Evolutionary conservation across 2,888 invertebrate species (phyloP).

Genomic region (Caenorhabditis zanzibari): DNA sequence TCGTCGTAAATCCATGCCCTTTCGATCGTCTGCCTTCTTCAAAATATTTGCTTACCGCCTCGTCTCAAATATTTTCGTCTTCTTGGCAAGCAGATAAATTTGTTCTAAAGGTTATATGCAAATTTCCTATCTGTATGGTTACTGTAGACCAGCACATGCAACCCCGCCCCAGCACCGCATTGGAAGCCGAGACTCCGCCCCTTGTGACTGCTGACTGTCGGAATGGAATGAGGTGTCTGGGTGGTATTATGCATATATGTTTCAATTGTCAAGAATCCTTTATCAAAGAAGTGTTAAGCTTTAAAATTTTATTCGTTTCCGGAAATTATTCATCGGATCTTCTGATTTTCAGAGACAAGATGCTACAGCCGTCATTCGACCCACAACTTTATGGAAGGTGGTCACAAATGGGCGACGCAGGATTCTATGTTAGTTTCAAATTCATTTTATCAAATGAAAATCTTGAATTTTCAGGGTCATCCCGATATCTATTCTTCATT

Average conservation of each 20-base stretch:
- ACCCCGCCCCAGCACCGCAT: conserved; percentile 40
- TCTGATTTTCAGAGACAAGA: conserved; percentile 57
- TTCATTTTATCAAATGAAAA: not conserved
- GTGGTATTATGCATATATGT: conserved; percentile 29
- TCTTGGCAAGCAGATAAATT: conserved; percentile 9
- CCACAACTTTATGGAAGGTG: conserved; percentile 62
- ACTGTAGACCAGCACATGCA: conserved; percentile 29
- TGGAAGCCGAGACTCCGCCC: conserved; percentile 43
- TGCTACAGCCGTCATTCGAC: conserved; percentile 63
- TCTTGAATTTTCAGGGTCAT: conserved; percentile 44
- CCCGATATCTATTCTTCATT: conserved; percentile 44
- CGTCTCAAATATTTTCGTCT: conserved; percentile 40
- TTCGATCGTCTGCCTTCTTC: not conserved
- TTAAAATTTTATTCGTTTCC: not conserved
- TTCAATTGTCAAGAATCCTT: conserved; percentile 43
- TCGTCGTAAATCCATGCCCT: conserved; percentile 27
- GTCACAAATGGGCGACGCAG: conserved; percentile 51
- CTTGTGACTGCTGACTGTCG: not conserved
- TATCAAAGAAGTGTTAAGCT: conserved; percentile 7
- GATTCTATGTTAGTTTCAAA: conserved; percentile 50
- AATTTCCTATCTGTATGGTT: conserved; percentile 28
- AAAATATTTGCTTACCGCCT: conserved; percentile 50
- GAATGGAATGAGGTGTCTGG: conserved; percentile 28
- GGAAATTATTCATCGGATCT: not conserved
- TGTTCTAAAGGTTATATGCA: conserved; percentile 49